These are phyloP conservation scores for Diadumene lineata DNA, from an alignment of 92 coral and sea anemone species.

Conservation along the genomic window DNA sequence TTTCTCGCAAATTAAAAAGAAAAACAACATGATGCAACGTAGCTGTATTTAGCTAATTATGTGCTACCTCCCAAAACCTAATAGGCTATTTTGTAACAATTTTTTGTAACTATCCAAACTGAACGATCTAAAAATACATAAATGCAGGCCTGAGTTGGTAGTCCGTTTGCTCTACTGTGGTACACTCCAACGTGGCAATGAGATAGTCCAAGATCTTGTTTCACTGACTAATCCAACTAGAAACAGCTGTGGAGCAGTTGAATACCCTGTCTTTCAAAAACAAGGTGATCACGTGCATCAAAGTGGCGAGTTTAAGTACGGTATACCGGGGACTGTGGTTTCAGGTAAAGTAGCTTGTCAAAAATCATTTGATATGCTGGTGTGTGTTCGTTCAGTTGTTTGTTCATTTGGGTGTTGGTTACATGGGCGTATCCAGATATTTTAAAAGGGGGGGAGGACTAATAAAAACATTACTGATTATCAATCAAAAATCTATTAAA, in stretches of 20 bases:
- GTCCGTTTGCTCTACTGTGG: slow-evolving; percentile 66
- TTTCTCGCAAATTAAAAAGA: too few relatives aligned
- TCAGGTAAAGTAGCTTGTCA: slow-evolving; percentile 37
- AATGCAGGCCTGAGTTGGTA: slow-evolving; percentile 53
- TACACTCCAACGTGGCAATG: slow-evolving; percentile 54
- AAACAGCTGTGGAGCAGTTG: slow-evolving; percentile 55
- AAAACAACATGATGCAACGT: too few relatives aligned
- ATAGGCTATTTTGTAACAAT: too few relatives aligned
- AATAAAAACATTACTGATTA: too few relatives aligned
- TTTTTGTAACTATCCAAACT: too few relatives aligned
- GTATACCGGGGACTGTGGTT: slow-evolving; percentile 57
- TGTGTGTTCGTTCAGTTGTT: background rate
- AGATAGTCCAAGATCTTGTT: slow-evolving; percentile 58
- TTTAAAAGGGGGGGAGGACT: too few relatives aligned
- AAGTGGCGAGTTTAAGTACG: slow-evolving; percentile 56
- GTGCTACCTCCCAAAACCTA: too few relatives aligned
- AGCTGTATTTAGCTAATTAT: too few relatives aligned
- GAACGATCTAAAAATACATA: too few relatives aligned
- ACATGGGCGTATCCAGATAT: too few relatives aligned
- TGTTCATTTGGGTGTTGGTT: too few relatives aligned
- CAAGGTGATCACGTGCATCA: slow-evolving; percentile 61
- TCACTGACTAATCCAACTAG: slow-evolving; percentile 51
- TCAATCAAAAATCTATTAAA: too few relatives aligned
- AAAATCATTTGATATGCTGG: background rate
- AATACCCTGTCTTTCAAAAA: slow-evolving; percentile 72